Conservation (phyloP, 2,113 vertebrate species). For the Myotis brandtii region DNA sequence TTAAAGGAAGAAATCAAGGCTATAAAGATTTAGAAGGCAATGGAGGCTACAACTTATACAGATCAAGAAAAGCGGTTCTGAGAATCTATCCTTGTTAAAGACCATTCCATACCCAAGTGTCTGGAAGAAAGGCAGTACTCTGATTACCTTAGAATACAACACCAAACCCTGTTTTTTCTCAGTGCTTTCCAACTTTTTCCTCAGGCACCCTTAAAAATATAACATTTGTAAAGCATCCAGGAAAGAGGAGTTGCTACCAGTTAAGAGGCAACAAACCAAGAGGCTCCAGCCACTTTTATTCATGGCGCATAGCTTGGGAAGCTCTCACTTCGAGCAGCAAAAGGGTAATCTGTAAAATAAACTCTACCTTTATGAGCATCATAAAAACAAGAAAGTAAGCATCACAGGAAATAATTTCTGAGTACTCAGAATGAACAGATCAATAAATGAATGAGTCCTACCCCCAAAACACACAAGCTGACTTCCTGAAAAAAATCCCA, state of each 20-base stretch:
- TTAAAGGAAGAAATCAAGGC: constrained; percentile 28
- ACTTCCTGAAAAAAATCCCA: neutral
- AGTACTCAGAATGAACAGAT: neutral
- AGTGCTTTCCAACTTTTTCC: neutral
- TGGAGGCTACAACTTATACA: neutral
- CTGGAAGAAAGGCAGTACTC: neutral
- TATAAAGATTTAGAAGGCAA: constrained; percentile 25
- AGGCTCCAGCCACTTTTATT: neutral
- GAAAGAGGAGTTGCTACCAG: neutral
- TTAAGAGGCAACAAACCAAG: neutral
- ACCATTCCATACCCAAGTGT: neutral
- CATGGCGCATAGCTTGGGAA: neutral
- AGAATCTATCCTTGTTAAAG: neutral
- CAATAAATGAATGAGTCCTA: neutral
- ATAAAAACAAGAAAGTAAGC: neutral
- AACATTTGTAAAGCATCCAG: neutral
- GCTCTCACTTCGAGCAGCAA: neutral
- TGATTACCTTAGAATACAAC: neutral
- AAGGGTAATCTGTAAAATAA: constrained; percentile 31
- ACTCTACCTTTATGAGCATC: neutral
- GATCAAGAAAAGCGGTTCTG: neutral
- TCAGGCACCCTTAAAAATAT: neutral
- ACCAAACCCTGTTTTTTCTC: neutral
- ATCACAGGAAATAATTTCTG: constrained; percentile 16
- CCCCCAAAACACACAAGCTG: neutral